A percentile compares a stretch with the other conserved stretches of the same genome.
Evolutionary conservation across 2,113 vertebrate genomes (phyloP).

Genomic region (Dasyurus viverrinus): DNA sequence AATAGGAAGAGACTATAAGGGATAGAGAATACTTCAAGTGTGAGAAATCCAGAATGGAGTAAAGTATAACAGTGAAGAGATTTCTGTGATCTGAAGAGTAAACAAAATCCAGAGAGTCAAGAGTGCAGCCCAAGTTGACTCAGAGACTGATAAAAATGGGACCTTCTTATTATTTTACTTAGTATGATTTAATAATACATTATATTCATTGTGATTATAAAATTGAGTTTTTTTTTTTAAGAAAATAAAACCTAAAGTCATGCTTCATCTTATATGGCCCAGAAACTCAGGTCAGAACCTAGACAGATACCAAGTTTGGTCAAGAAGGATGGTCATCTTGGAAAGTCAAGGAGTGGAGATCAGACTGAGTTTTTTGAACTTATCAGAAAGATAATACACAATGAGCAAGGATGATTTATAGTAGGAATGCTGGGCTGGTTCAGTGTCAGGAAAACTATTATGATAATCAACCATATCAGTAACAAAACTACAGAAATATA

Average conservation of each 20-base stretch:
- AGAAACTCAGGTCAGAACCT: background rate
- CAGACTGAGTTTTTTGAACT: fast-evolving
- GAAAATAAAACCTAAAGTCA: background rate
- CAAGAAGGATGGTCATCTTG: fast-evolving
- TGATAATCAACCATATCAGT: no score
- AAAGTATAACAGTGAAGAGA: background rate
- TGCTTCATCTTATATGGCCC: background rate
- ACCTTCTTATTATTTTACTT: background rate
- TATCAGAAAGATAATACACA: no score
- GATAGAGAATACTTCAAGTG: background rate
- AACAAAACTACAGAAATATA: no score
- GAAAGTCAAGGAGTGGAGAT: fast-evolving
- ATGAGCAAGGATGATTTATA: no score
- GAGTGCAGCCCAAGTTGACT: background rate
- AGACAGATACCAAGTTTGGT: no score
- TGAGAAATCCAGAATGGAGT: background rate
- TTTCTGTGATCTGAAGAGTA: background rate
- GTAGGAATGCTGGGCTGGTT: no score
- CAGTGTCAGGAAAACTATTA: no score
- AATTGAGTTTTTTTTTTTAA: background rate
- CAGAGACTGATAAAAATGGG: background rate
- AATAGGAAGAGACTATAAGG: background rate
- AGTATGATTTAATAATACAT: background rate
- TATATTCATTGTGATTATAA: background rate
- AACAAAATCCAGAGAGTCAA: background rate